Evolutionary conservation across 1,140 invertebrate genomes (phyloP).

Genomic region (Calephelis virginiensis): DNA sequence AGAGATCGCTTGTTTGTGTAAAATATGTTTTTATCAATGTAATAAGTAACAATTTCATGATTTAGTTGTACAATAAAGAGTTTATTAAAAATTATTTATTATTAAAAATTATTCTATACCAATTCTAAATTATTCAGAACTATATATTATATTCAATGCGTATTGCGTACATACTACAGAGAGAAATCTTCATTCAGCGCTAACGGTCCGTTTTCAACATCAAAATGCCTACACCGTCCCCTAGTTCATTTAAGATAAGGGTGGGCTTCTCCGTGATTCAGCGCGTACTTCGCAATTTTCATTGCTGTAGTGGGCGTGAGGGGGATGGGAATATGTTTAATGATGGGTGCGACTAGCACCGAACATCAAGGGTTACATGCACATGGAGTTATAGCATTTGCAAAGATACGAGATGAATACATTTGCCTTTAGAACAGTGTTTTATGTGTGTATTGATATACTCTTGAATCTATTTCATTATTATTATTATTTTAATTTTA

Average conservation of each 20-base stretch:
- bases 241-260: constrained; percentile 72
- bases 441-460: background rate
- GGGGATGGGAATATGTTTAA: constrained; percentile 34
- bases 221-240: constrained; percentile 55
- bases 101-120: too few relatives aligned
- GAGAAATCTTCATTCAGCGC: constrained; percentile 12
- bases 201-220: constrained; percentile 31
- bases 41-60: too few relatives aligned
- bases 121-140: background rate
- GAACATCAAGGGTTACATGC: constrained; percentile 58
- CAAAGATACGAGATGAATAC: constrained; percentile 16
- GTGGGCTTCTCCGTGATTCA: constrained; percentile 65
- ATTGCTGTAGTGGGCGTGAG: constrained; percentile 59
- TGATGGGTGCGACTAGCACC: constrained; percentile 42
- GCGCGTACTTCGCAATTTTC: constrained; percentile 64
- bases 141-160: background rate
- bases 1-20: too few relatives aligned
- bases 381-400: constrained; percentile 37
- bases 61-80: too few relatives aligned
- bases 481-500: too few relatives aligned
- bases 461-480: too few relatives aligned
- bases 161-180: background rate
- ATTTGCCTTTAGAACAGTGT: constrained; percentile 12
- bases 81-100: too few relatives aligned
- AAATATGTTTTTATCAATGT: too few relatives aligned